A percentile compares a stretch with the other conserved stretches of the same genome.
Conservation (phyloP, 2,888 invertebrate genomes). For the Atethmia centrago region DNA sequence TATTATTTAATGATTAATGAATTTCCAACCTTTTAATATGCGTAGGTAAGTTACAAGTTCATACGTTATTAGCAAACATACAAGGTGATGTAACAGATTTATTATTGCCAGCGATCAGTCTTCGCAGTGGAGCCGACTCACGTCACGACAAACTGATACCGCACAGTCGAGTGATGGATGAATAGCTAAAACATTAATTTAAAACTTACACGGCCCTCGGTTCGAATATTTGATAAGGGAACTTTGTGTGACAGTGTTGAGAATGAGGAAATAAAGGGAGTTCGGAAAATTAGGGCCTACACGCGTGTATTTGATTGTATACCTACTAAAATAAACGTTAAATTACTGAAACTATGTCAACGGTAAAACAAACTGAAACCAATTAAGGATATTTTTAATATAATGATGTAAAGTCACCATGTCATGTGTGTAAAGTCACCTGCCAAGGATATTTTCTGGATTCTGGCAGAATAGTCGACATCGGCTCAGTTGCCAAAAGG, state of each 20-base stretch:
- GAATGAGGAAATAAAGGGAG: conserved; percentile 18
- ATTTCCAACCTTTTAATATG: conserved; percentile 60
- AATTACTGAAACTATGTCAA: neutral
- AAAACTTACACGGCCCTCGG: conserved; percentile 73
- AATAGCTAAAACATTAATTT: conserved; percentile 76
- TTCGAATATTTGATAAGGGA: conserved; percentile 71
- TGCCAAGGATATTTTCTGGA: neutral
- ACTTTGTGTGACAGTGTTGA: conserved; percentile 51
- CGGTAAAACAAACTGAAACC: neutral
- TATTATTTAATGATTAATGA: conserved; percentile 60
- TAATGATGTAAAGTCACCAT: neutral
- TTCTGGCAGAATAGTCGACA: no score
- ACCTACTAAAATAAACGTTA: neutral
- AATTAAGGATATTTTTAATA: neutral
- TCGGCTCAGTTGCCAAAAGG: no score
- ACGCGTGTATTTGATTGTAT: neutral
- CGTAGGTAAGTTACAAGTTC: conserved; percentile 55
- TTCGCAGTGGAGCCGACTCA: conserved; percentile 65
- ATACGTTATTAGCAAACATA: conserved; percentile 61
- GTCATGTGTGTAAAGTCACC: no score
- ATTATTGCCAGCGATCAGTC: conserved; percentile 72
- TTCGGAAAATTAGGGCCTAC: neutral
- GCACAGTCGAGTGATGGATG: conserved; percentile 72
- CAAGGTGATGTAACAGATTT: conserved; percentile 65
- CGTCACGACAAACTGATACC: conserved; percentile 74